Percentiles rank a stretch among this genome's conserved stretches.
Conservation (phyloP, 2,888 invertebrate genomes). For the Noctua fimbriata region DNA sequence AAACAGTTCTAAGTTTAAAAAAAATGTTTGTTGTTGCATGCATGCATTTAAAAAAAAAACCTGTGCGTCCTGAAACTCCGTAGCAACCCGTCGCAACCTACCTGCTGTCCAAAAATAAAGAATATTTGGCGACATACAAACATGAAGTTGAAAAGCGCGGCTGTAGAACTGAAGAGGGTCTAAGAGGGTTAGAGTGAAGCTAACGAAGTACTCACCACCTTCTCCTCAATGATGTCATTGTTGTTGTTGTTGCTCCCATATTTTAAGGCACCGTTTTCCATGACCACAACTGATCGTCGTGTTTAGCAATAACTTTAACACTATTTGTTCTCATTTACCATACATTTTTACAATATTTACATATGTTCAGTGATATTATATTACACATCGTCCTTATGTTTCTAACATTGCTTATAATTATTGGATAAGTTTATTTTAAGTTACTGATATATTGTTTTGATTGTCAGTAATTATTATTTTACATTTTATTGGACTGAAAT, state of each 20-base stretch:
- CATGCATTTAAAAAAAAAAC: slow-evolving; percentile 5
- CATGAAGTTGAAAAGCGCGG: slow-evolving; percentile 19
- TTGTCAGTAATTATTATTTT: slow-evolving; percentile 38
- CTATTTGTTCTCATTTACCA: slow-evolving; percentile 76
- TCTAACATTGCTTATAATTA: slow-evolving; percentile 51
- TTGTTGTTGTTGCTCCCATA: slow-evolving; percentile 91
- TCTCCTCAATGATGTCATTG: slow-evolving; percentile 88
- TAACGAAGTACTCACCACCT: slow-evolving; percentile 84
- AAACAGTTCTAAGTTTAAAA: not conserved
- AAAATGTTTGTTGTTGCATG: not conserved
- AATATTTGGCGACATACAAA: not conserved
- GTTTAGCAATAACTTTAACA: slow-evolving; percentile 76
- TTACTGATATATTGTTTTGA: slow-evolving; percentile 57
- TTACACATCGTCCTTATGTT: slow-evolving; percentile 55
- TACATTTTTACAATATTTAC: slow-evolving; percentile 63
- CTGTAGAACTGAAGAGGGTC: slow-evolving; percentile 20
- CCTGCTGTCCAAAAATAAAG: slow-evolving; percentile 2
- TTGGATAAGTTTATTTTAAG: slow-evolving; percentile 34
- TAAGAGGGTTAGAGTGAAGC: slow-evolving; percentile 35
- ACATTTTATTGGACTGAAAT: slow-evolving; percentile 56
- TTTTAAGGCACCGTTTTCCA: slow-evolving; percentile 91
- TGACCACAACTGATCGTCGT: slow-evolving; percentile 88
- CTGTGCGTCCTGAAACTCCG: not conserved
- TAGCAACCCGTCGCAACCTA: slow-evolving; percentile 3
- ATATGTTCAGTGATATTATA: slow-evolving; percentile 65